Conservation (phyloP, 2,797 vertebrate genomes). For the Hylomyscus alleni region DNA sequence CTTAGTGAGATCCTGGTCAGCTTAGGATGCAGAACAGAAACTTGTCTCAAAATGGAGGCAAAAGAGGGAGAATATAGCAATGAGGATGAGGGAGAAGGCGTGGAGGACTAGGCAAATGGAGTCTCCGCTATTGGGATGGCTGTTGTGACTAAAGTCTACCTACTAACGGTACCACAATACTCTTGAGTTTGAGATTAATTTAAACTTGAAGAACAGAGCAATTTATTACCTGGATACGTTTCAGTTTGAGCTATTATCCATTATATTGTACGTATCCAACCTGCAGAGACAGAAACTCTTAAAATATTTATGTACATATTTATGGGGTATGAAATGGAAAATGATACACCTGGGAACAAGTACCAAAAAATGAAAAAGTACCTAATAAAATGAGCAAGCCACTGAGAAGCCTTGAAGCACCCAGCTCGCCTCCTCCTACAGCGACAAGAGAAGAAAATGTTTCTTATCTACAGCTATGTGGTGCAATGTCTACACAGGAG, state of each 20-base stretch:
- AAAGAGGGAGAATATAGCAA: neutral
- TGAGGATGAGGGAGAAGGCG: neutral
- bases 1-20: neutral
- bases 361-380: slow-evolving; percentile 58
- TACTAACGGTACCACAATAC: neutral
- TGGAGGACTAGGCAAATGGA: neutral
- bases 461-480: neutral
- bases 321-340: slow-evolving; percentile 79
- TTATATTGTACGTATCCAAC: slow-evolving; percentile 57
- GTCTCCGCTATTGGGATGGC: neutral
- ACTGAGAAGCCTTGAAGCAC: slow-evolving; percentile 30
- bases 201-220: slow-evolving; percentile 3
- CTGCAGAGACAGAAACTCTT: slow-evolving; percentile 72
- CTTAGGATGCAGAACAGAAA: neutral
- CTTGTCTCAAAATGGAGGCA: neutral
- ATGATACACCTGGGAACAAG: slow-evolving; percentile 75
- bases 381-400: slow-evolving; percentile 74
- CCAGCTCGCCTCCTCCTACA: slow-evolving; percentile 53
- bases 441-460: neutral
- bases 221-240: slow-evolving; percentile 34
- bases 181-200: slow-evolving; percentile 13
- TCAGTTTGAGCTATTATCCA: slow-evolving; percentile 52
- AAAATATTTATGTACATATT: slow-evolving; percentile 82
- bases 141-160: neutral
- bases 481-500: neutral